Evolutionary conservation across 2,888 invertebrate genomes (phyloP).

Genomic region (Sphaerolaimus hirsutus): DNA sequence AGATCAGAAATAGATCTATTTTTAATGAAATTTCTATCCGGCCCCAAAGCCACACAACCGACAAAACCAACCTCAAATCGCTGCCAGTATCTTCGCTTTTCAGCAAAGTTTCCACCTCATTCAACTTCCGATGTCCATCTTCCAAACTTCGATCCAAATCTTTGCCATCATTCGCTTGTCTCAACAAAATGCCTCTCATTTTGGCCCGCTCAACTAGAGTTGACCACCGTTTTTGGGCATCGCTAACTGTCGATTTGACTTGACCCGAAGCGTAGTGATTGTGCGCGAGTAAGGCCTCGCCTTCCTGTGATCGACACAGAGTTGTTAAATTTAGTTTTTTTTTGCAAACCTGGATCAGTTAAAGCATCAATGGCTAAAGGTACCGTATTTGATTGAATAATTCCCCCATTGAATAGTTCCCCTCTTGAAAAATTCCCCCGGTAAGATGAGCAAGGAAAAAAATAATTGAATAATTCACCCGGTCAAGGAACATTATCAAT

Average conservation of each 20-base stretch:
- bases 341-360: too few species aligned
- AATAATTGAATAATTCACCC: too few species aligned
- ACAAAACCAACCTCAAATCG: background rate
- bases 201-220: slow-evolving; percentile 43
- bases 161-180: slow-evolving; percentile 63
- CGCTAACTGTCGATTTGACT: slow-evolving; percentile 42
- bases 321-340: too few species aligned
- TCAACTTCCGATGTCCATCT: slow-evolving; percentile 59
- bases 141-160: slow-evolving; percentile 44
- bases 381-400: too few species aligned
- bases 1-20: too few species aligned
- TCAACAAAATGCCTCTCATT: slow-evolving; percentile 44
- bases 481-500: too few species aligned
- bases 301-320: slow-evolving; percentile 29
- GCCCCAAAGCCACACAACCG: background rate
- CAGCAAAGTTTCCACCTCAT: slow-evolving; percentile 54
- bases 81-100: slow-evolving; percentile 41
- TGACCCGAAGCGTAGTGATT: slow-evolving; percentile 43
- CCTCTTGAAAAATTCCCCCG: too few species aligned
- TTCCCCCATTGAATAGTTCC: too few species aligned
- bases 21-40: too few species aligned
- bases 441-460: too few species aligned
- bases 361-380: too few species aligned
- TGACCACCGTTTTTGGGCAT: slow-evolving; percentile 53
- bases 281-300: slow-evolving; percentile 46